Percentiles rank a stretch among this genome's conserved stretches.
Conservation (phyloP, 1,140 invertebrate genomes). For the Heliconius hermathena region DNA sequence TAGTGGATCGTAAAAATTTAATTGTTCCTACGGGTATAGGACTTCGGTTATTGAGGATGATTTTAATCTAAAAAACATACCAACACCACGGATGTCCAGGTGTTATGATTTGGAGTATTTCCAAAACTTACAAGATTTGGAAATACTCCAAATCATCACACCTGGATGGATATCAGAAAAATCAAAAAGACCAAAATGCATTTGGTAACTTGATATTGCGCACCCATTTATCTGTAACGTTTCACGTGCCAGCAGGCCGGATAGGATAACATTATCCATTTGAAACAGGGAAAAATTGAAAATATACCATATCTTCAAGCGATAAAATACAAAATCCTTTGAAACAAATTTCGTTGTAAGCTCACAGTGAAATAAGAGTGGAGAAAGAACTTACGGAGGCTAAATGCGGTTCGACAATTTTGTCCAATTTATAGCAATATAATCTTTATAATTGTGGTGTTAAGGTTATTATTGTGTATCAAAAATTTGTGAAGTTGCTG, state of each 20-base stretch:
- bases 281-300: constrained; percentile 29
- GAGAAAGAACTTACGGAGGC: constrained; percentile 50
- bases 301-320: constrained; percentile 7
- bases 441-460: neutral
- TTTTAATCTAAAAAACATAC: constrained; percentile 33
- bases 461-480: neutral
- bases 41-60: constrained; percentile 1
- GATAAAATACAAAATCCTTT: neutral
- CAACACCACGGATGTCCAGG: neutral
- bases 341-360: neutral
- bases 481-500: neutral
- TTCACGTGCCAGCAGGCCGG: constrained; percentile 63
- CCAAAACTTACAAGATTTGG: no score
- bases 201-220: constrained; percentile 66
- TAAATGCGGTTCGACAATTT: constrained; percentile 46
- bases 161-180: constrained; percentile 36
- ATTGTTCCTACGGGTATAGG: constrained; percentile 16
- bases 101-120: constrained; percentile 12
- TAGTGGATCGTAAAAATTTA: constrained; percentile 28
- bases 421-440: constrained; percentile 10
- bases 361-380: constrained; percentile 62
- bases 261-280: constrained; percentile 62
- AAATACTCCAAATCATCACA: constrained; percentile 31
- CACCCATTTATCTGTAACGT: constrained; percentile 73
- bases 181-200: constrained; percentile 19